Evolutionary conservation across 2,888 invertebrate species (phyloP).

Genomic region (Stramonita haemastoma): DNA sequence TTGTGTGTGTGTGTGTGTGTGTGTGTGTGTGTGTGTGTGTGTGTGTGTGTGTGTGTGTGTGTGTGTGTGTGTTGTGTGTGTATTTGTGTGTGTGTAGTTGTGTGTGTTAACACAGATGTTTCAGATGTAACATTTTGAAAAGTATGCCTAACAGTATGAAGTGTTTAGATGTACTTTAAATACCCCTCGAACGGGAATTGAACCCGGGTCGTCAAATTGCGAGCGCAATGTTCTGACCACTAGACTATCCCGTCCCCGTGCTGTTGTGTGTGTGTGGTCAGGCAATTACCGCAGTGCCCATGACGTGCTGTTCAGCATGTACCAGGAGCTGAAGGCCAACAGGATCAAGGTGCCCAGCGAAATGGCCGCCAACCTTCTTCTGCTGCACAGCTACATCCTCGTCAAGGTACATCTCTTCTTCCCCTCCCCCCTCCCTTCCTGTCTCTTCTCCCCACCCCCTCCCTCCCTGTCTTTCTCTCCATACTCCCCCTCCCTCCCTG

Average conservation of each 20-base stretch:
- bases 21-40: background rate
- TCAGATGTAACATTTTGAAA: no score
- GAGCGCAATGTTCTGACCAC: no score
- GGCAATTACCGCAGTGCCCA: slow-evolving; percentile 97
- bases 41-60: background rate
- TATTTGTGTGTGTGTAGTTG: background rate
- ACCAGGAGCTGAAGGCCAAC: slow-evolving; percentile 88
- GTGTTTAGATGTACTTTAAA: no score
- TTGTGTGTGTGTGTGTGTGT: background rate
- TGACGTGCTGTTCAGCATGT: slow-evolving; percentile 94
- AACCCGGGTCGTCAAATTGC: no score
- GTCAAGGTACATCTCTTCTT: slow-evolving; percentile 80
- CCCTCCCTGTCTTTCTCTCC: no score
- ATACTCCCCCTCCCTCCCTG: no score
- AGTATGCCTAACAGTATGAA: no score
- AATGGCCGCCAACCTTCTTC: slow-evolving; percentile 90
- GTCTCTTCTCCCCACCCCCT: no score
- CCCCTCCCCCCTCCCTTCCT: no score
- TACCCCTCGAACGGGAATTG: no score
- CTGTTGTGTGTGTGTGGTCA: slow-evolving; percentile 47
- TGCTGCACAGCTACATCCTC: slow-evolving; percentile 95
- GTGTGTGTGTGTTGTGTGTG: background rate
- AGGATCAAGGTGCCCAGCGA: slow-evolving; percentile 91
- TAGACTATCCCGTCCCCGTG: no score
- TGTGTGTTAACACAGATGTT: background rate